These are phyloP conservation scores for Drosophila miranda DNA, from an alignment of 1,140 invertebrate genomes.

Conservation along the genomic window DNA sequence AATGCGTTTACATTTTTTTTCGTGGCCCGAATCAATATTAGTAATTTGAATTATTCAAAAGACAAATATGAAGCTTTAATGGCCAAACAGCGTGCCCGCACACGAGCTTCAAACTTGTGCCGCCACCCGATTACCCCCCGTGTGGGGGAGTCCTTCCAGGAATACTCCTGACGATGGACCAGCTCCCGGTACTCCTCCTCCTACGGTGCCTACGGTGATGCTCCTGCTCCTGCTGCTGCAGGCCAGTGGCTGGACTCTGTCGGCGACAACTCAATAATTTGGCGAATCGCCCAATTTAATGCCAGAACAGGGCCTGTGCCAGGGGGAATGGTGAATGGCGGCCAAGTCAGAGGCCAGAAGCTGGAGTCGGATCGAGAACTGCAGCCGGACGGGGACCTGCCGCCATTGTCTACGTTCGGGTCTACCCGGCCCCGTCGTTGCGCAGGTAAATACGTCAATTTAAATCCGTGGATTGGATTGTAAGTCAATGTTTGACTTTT, in stretches of 20 bases:
- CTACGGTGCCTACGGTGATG: not conserved
- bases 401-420: slow-evolving; percentile 62
- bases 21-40: slow-evolving; percentile 81
- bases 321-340: slow-evolving; percentile 4
- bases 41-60: slow-evolving; percentile 83
- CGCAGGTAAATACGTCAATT: slow-evolving; percentile 79
- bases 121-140: slow-evolving; percentile 4
- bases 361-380: slow-evolving; percentile 12
- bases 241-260: slow-evolving; percentile 51
- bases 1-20: slow-evolving; percentile 76
- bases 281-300: slow-evolving; percentile 79
- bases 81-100: slow-evolving; percentile 78
- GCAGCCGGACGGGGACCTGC: slow-evolving; percentile 27
- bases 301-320: slow-evolving; percentile 25
- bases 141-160: not conserved
- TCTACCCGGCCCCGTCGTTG: slow-evolving; percentile 37
- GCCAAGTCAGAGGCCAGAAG: slow-evolving; percentile 33
- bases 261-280: slow-evolving; percentile 78
- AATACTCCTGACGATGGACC: not conserved
- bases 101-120: slow-evolving; percentile 35
- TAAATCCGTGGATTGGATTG: slow-evolving; percentile 81
- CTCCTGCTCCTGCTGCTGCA: slow-evolving; percentile 34
- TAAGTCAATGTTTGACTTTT: slow-evolving; percentile 82
- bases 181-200: slow-evolving; percentile 5
- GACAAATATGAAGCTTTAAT: slow-evolving; percentile 83